phyloP scores from a whole-genome alignment of 2,113 vertebrate genomes.

The Megaleporinus macrocephalus region DNA sequence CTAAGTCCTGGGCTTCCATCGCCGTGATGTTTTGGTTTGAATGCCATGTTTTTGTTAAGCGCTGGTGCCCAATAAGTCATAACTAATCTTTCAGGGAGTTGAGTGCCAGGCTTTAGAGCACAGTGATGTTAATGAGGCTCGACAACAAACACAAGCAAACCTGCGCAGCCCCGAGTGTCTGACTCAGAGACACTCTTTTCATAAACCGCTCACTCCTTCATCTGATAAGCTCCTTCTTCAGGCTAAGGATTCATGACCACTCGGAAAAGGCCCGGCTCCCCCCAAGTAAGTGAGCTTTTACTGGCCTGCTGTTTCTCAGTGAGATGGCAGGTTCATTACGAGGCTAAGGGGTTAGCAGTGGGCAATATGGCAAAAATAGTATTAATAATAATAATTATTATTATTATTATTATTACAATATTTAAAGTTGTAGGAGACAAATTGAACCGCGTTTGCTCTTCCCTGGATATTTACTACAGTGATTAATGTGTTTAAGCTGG shows the following conservation, averaged over 20 bases:
- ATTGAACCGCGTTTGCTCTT: too few relatives aligned
- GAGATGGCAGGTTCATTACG: constrained; percentile 5
- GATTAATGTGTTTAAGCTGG: too few relatives aligned
- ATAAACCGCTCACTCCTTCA: constrained; percentile 33
- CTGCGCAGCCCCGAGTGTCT: constrained; percentile 49
- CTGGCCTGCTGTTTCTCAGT: constrained; percentile 2
- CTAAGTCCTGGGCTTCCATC: constrained; percentile 65
- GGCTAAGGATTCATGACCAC: constrained; percentile 26
- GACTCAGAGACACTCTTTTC: constrained; percentile 59
- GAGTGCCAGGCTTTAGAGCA: constrained; percentile 55
- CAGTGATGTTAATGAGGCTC: constrained; percentile 64
- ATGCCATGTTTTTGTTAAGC: constrained; percentile 60
- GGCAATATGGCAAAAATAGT: too few relatives aligned
- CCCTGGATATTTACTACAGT: too few relatives aligned
- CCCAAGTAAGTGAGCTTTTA: constrained; percentile 3
- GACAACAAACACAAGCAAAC: constrained; percentile 70
- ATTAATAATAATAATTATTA: too few relatives aligned
- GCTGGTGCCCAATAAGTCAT: constrained; percentile 61
- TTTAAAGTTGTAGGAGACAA: too few relatives aligned
- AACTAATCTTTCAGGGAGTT: constrained; percentile 66
- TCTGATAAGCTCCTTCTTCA: constrained; percentile 39
- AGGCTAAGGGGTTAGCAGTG: too few relatives aligned
- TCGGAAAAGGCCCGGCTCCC: not conserved
- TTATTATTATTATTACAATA: too few relatives aligned
- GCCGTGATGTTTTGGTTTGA: constrained; percentile 62